Conservation (phyloP, 2,113 vertebrate genomes). For the Agelaius tricolor region DNA sequence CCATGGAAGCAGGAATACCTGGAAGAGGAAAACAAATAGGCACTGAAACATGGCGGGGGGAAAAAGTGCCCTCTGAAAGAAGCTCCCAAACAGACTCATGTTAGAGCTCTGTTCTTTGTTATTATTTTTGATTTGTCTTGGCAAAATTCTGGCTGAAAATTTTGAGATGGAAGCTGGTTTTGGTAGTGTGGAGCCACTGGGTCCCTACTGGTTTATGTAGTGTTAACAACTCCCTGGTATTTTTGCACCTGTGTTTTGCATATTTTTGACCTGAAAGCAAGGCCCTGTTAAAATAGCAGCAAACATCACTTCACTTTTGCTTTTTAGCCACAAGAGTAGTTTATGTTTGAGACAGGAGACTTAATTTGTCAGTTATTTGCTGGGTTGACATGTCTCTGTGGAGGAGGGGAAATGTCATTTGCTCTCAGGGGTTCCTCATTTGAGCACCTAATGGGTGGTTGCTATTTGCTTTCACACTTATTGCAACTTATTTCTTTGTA, state of each 20-base stretch:
- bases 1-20: background rate
- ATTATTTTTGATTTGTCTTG: background rate
- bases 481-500: background rate
- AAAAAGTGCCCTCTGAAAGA: background rate
- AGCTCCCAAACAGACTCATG: background rate
- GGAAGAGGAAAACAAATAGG: background rate
- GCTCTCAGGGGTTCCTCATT: slow-evolving; percentile 40
- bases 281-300: background rate
- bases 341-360: background rate
- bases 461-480: background rate
- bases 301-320: background rate
- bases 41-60: background rate
- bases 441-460: background rate
- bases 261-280: background rate
- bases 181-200: background rate
- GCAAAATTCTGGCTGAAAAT: background rate
- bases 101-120: background rate
- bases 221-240: background rate
- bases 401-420: background rate
- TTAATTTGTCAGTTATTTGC: slow-evolving; percentile 1
- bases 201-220: rapidly evolving
- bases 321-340: background rate
- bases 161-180: background rate
- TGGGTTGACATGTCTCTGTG: background rate
- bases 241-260: background rate